phyloP scores from a whole-genome alignment of 2,888 invertebrate species.

The Thecophora atra region DNA sequence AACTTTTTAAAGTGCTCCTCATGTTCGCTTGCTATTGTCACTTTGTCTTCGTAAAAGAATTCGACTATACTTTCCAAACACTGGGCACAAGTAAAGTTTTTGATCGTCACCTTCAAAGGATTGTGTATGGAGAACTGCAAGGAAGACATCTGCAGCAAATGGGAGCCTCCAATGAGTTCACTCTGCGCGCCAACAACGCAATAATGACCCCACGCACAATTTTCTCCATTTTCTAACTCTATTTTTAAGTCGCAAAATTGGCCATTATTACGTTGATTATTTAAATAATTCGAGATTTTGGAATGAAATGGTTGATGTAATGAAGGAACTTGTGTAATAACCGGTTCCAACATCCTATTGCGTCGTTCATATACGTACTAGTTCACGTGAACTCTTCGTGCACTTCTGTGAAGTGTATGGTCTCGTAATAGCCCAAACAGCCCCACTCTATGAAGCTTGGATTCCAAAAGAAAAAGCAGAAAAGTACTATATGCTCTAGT shows the following conservation, averaged over 20 bases:
- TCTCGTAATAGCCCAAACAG: too few relatives aligned
- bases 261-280: slow-evolving; percentile 60
- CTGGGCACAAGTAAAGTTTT: slow-evolving; percentile 58
- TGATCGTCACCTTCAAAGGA: slow-evolving; percentile 60
- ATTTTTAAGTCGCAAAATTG: slow-evolving; percentile 61
- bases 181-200: slow-evolving; percentile 64
- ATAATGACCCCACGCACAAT: slow-evolving; percentile 55
- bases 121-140: slow-evolving; percentile 63
- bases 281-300: slow-evolving; percentile 61
- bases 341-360: slow-evolving; percentile 31
- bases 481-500: too few relatives aligned
- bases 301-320: slow-evolving; percentile 60
- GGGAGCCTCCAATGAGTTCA: slow-evolving; percentile 55
- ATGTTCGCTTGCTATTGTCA: slow-evolving; percentile 59
- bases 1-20: slow-evolving; percentile 60
- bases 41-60: slow-evolving; percentile 62
- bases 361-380: too few relatives aligned
- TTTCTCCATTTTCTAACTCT: slow-evolving; percentile 49
- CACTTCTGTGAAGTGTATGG: too few relatives aligned
- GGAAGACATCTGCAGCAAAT: slow-evolving; percentile 56
- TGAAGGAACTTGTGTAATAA: slow-evolving; percentile 38
- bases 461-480: too few relatives aligned
- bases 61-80: slow-evolving; percentile 62
- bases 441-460: too few relatives aligned
- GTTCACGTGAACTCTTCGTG: too few relatives aligned